These are phyloP conservation scores for Schmidtea mediterranea DNA, from an alignment of 1,140 invertebrate species.

Conservation along the genomic window DNA sequence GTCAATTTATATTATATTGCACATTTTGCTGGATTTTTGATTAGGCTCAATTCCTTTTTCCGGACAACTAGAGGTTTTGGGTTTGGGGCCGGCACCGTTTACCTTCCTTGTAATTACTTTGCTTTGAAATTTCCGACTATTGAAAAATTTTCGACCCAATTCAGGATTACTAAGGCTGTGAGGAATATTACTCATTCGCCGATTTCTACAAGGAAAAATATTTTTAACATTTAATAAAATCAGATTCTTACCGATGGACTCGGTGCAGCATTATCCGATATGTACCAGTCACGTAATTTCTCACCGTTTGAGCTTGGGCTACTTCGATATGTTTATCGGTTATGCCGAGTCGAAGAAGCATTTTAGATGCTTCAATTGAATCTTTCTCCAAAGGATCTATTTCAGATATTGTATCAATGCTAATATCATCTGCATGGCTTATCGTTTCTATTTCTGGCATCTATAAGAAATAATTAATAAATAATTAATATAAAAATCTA, in stretches of 20 bases:
- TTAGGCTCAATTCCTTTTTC: slow-evolving; percentile 1
- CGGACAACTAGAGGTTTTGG: neutral
- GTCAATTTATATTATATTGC: neutral
- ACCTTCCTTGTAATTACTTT: neutral
- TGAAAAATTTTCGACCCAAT: neutral
- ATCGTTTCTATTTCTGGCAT: too few species aligned
- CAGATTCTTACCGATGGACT: slow-evolving; percentile 14
- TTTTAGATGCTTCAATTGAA: slow-evolving; percentile 23
- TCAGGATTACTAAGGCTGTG: neutral
- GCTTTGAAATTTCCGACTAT: neutral
- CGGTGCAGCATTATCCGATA: slow-evolving; percentile 35
- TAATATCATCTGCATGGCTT: too few species aligned
- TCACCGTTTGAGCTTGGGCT: slow-evolving; percentile 25
- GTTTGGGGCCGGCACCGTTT: neutral
- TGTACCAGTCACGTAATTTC: slow-evolving; percentile 32
- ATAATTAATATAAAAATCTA: too few species aligned
- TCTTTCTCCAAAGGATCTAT: slow-evolving; percentile 10
- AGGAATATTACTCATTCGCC: neutral
- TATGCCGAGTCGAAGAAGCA: slow-evolving; percentile 31
- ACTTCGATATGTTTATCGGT: slow-evolving; percentile 28
- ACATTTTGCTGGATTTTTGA: slow-evolving; percentile 6
- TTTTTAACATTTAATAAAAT: slow-evolving; percentile 1
- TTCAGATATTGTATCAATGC: too few species aligned
- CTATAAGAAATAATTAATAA: too few species aligned
- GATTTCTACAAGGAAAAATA: neutral